phyloP scores from a whole-genome alignment of 2,888 invertebrate genomes.

The Campaea margaritaria region DNA sequence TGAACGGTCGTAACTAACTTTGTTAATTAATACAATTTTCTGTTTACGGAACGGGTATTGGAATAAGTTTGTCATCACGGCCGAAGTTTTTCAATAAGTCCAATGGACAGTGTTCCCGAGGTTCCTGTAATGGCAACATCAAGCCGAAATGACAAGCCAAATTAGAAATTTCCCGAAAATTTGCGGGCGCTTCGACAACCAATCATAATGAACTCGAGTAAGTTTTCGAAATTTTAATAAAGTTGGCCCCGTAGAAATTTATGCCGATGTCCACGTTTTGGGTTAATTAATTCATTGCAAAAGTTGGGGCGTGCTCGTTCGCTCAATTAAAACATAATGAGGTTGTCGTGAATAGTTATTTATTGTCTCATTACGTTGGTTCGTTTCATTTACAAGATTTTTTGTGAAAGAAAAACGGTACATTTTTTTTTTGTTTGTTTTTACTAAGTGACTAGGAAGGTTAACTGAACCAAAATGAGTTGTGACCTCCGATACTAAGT shows the following conservation, averaged over 20 bases:
- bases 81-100: constrained; percentile 45
- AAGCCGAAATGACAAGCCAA: constrained; percentile 65
- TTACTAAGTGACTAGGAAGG: too few relatives aligned
- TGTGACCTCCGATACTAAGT: too few relatives aligned
- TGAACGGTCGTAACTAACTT: constrained; percentile 12
- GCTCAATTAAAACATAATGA: constrained; percentile 60
- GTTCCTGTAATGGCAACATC: constrained; percentile 61
- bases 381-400: constrained; percentile 11
- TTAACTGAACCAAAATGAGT: too few relatives aligned
- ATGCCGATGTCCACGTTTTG: constrained; percentile 57
- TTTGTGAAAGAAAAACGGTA: constrained; percentile 1
- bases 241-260: constrained; percentile 59
- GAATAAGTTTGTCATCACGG: constrained; percentile 41
- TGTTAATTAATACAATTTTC: constrained; percentile 41
- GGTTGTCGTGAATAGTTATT: constrained; percentile 63
- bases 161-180: constrained; percentile 63
- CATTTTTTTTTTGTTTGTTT: not conserved
- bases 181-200: constrained; percentile 57
- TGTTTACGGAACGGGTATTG: constrained; percentile 37
- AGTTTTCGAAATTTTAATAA: constrained; percentile 68
- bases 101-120: constrained; percentile 44
- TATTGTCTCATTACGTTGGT: constrained; percentile 54
- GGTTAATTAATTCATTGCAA: constrained; percentile 70
- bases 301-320: constrained; percentile 63
- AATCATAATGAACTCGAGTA: constrained; percentile 62